Evolutionary conservation across 2,888 invertebrate species (phyloP), one percentile per base, ranked within the genome.

Genomic region (Coenonympha glycerion): DNA sequence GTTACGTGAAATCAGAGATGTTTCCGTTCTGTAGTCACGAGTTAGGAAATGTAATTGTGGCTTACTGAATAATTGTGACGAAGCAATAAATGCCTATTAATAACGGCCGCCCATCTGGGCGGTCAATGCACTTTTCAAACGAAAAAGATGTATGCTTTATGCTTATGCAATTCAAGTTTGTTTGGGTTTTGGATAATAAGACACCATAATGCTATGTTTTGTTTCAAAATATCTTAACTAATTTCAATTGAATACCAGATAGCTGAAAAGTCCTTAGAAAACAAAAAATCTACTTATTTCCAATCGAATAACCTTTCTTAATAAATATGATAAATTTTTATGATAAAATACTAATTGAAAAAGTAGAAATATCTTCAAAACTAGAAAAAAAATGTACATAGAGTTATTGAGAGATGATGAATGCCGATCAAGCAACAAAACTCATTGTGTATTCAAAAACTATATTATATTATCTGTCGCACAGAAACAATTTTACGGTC

Each of bases 401-500:
- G 5, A 11, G 21, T n/a, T 6, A 26, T 3, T 11, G 5, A 37
- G 11, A 19, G 11, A 3, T 21, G 8, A 37, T 36, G n/a, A 34
- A 34, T n/a, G 11, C n/a, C n/a, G n/a, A n/a, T n/a, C n/a, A n/a
- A 22, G 37, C 13, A 6, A 13, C 6, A 37, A 13, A 37, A 8
- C 11, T 21, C 21, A 22, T 13, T 37, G 8, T 37, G 2, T 21
- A 8, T 22, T 9, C 5, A 4, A n/a, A n/a, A n/a, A 4, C 1
- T 1, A 19, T n/a, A 79, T 72, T 75, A 77, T 76, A 76, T 74
- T 76, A 75, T 76, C 63, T 76, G 70, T 77, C 73, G 72, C 71
- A 68, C 67, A 74, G 76, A 71, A 71, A 76, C 72, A 77, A 73
- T n/a, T n/a, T n/a, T n/a, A n/a, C n/a, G n/a, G n/a, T n/a, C n/a